Base-by-base conservation (phyloP, 2,888 invertebrate genomes). In the Caenorhabditis afra region DNA sequence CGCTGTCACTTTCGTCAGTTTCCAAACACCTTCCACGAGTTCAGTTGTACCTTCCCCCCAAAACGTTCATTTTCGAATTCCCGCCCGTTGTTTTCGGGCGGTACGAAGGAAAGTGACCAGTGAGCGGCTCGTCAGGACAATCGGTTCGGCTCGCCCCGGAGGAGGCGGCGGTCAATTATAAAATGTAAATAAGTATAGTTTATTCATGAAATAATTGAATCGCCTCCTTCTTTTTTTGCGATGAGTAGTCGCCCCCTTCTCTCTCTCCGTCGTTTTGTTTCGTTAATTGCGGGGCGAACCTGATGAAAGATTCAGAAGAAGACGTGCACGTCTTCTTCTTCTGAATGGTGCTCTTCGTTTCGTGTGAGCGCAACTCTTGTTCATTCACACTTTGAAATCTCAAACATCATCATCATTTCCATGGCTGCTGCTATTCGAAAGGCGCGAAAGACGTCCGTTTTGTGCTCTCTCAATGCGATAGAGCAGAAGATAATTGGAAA, bases 401-500 rank as follows among this genome's bases (percentile, higher is more conserved):
- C 52, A 64, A 64, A 64, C 64, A 64, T 65, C 65, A 53, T 50
- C 64, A 64, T 65, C 65, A 53, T 50, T 16, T n/a, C 8, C 8
- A 44, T 3, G 44, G 44, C 18, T 3, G 44, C 50, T 12, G 23
- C n/a, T 10, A 7, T 7, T 29, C 7, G 29, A 29, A 29, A 29
- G 7, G 29, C 29, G 29, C 4, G 22, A 49, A 52, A 20, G 39
- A 41, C 22, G 64, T 52, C 41, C 52, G 39, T 41, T 64, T 64
- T 58, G 47, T 14, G 29, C 23, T 29, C 52, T 41, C 57, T 66
- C 67, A 47, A 68, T 68, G 58, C 70, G 47, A 61, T 53, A 61
- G 70, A 61, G 70, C 70, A 70, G 70, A 70, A 70, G 61, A 70
- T 70, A 70, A 70, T 70, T 70, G 70, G 70, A 70, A 70, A 70